Evolutionary conservation across 2,888 invertebrate species (phyloP).

Genomic region (Tinea semifulvella): DNA sequence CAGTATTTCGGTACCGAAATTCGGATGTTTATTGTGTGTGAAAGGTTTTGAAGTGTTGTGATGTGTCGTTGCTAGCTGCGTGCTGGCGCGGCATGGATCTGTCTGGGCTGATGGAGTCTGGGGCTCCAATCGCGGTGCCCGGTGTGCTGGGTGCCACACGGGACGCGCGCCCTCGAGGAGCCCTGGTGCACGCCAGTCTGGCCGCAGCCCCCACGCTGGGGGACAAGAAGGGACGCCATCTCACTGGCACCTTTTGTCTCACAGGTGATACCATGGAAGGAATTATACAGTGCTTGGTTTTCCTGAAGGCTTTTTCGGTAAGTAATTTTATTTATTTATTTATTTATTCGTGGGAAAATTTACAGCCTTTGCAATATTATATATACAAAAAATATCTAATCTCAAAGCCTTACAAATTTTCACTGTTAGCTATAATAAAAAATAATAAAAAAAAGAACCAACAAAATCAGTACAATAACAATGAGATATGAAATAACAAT

Average conservation of each 20-base stretch:
- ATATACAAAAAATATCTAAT: too few relatives aligned
- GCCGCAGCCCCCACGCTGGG: constrained; percentile 76
- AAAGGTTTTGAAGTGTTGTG: constrained; percentile 16
- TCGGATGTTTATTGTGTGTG: not conserved
- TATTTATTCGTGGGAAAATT: too few relatives aligned
- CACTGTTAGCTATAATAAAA: too few relatives aligned
- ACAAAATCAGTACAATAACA: too few relatives aligned
- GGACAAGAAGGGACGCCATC: constrained; percentile 79
- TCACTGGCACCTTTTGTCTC: constrained; percentile 88
- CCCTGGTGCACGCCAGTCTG: constrained; percentile 80
- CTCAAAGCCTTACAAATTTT: too few relatives aligned
- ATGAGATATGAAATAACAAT: too few relatives aligned
- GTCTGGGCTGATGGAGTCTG: constrained; percentile 80
- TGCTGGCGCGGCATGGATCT: constrained; percentile 72
- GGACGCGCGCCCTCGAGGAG: constrained; percentile 70
- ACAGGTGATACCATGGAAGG: constrained; percentile 94
- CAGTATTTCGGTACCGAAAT: not conserved
- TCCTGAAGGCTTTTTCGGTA: constrained; percentile 93
- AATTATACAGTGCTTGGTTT: constrained; percentile 91
- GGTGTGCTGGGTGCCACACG: constrained; percentile 62
- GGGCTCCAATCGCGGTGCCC: constrained; percentile 68
- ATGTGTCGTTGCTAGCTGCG: constrained; percentile 5
- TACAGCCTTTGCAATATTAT: too few relatives aligned
- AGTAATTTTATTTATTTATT: too few relatives aligned
- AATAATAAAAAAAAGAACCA: too few relatives aligned